Base-by-base conservation (phyloP, 1,140 invertebrate species). In the Acyrthosiphon pisum region DNA sequence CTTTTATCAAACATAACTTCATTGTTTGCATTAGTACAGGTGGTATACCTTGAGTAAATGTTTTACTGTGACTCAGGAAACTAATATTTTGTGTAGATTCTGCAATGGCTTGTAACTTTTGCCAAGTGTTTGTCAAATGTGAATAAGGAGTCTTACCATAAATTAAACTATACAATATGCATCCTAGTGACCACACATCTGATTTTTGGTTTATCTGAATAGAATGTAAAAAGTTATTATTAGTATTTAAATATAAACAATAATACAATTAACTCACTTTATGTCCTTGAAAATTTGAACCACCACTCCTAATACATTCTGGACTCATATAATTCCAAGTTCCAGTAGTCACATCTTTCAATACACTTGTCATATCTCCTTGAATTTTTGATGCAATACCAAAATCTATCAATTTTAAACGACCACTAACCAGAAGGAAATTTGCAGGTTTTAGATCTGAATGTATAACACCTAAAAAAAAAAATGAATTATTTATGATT, bases 261-360 rank as follows among this genome's bases (percentile, higher is more conserved):
- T 48, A 86, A 93, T 37, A 6, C 2, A 84, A 53, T n/a, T 9
- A 90, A 48, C 8, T 68, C 23, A 90, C 94, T 68, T 91, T 93
- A 91, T 84, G 91, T 30, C 86, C 89, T 90, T 68, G 44, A 35
- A 93, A 83, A 81, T 89, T 88, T 48, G 90, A 86, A 7, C 94
- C 95, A 41, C 95, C 95, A 93, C 96, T 96, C 94, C 96, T 96
- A 93, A 99, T 96, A 7, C 98, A 98, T 96, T 99, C 99, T 1
- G 99, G 99, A 95, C 98, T 99, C 95, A 99, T 99, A 95, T 99
- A 99, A 95, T 99, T 99, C 94, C 98, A 97, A 0, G 99, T 99
- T 48, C 99, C 99, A 81, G 97, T 96, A 89, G 96, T 97, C 92
- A 96, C 96, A 94, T 97, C 97, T 95, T 98, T 98, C 30, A 98